Evolutionary conservation across 2,888 invertebrate genomes (phyloP), one percentile per base, ranked within the genome.

Genomic region (Fissipunctia ypsillon): DNA sequence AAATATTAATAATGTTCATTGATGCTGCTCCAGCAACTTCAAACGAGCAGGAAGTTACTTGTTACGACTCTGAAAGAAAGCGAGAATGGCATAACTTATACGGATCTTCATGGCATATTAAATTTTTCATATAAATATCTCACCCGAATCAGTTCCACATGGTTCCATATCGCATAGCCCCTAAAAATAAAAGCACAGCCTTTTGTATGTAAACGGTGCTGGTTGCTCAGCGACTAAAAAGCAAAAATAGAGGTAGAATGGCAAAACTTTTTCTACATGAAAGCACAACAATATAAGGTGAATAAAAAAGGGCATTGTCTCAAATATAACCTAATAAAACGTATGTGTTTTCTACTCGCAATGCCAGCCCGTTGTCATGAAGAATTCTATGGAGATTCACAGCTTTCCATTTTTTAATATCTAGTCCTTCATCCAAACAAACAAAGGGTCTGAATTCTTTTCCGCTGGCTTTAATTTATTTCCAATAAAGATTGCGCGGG

Each of bases 401-500:
- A 70, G 76, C 77, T 78, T 76, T 86, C 64, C 73, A 80, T 80
- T 83, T 81, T 84, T 86, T 86, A 86, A 86, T 86, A 86, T 83
- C 76, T 76, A 61, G 69, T 74, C 68, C 69, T 74, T 67, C 70
- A 76, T 83, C 69, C 77, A 74, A 71, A 79, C 83, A 88, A 88
- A 86, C 78, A 88, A 90, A 87, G 85, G 85, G 82, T 74, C 76
- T 68, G 73, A 86, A 89, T 90, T 90, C 85, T 87, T 87, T 89
- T 90, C 88, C 88, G 79, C 86, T 81, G 85, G 85, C 86, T 89
- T 90, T 89, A 91, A 93, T 93, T 92, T 88, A 90, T 90, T 91
- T 91, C 87, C 89, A 90, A 91, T 90, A 90, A 90, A 88, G 90
- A 88, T 90, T 89, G 86, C 82, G 80, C 83, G 85, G 78, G 84